phyloP scores from a whole-genome alignment of 2,888 invertebrate genomes.

The Allacma fusca region DNA sequence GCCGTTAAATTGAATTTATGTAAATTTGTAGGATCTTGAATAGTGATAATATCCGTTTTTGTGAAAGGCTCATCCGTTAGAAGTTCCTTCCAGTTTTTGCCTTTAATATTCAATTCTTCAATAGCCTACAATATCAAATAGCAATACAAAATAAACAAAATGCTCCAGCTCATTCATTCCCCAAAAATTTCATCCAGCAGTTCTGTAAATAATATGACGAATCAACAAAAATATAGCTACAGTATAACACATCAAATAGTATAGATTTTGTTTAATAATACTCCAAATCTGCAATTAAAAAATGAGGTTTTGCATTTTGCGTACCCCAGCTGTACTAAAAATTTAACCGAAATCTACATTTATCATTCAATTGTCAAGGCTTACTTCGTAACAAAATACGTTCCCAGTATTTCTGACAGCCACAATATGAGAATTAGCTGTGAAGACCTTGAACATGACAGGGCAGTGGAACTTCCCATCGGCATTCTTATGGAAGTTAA shows the following conservation, averaged over 20 bases:
- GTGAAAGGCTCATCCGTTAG: slow-evolving; percentile 87
- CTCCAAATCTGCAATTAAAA: no score
- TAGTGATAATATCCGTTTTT: slow-evolving; percentile 86
- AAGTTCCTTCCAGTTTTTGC: slow-evolving; percentile 92
- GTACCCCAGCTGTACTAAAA: no score
- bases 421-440: slow-evolving; percentile 92
- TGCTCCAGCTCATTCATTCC: no score
- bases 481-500: slow-evolving; percentile 87
- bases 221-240: no score
- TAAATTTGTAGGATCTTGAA: slow-evolving; percentile 90
- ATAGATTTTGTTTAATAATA: no score
- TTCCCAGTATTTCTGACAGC: slow-evolving; percentile 91
- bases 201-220: no score
- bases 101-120: slow-evolving; percentile 94
- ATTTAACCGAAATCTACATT: no score
- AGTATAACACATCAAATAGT: no score
- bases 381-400: slow-evolving; percentile 87
- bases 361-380: background rate
- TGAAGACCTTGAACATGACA: slow-evolving; percentile 89
- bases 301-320: no score
- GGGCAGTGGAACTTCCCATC: slow-evolving; percentile 90
- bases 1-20: slow-evolving; percentile 92
- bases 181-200: no score
- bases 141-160: background rate
- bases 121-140: slow-evolving; percentile 72